These are phyloP conservation scores for Octomys mimax DNA, from an alignment of 2,797 vertebrate species.

Conservation along the genomic window DNA sequence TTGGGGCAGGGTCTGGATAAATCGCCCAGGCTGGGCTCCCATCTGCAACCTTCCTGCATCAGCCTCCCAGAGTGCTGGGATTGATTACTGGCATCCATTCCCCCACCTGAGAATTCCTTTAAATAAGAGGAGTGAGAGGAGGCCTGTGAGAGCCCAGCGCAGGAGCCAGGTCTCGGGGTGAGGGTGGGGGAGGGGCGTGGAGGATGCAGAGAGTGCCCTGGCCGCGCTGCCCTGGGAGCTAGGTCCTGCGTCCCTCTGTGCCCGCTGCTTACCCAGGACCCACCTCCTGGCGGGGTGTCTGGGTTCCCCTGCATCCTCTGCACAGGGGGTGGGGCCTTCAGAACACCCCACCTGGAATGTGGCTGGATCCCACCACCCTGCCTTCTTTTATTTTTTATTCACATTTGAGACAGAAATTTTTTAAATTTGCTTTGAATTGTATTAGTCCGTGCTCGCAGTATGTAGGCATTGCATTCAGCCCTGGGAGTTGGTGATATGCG, in stretches of 20 bases:
- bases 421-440: neutral
- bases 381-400: neutral
- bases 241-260: neutral
- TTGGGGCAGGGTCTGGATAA: neutral
- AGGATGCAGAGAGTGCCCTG: fast-evolving
- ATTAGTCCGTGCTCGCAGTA: neutral
- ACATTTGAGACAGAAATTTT: neutral
- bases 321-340: neutral
- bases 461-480: neutral
- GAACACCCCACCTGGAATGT: neutral
- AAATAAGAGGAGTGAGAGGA: neutral
- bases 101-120: neutral
- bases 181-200: neutral
- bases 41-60: neutral
- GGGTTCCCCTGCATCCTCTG: neutral
- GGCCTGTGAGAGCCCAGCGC: neutral
- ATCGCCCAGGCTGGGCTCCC: neutral
- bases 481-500: fast-evolving
- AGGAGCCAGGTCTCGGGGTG: neutral
- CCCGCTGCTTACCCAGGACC: neutral
- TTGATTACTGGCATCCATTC: neutral
- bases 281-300: neutral
- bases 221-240: fast-evolving
- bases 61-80: neutral
- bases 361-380: neutral